Conservation (phyloP, 2,113 vertebrate species). For the Zeus faber region DNA sequence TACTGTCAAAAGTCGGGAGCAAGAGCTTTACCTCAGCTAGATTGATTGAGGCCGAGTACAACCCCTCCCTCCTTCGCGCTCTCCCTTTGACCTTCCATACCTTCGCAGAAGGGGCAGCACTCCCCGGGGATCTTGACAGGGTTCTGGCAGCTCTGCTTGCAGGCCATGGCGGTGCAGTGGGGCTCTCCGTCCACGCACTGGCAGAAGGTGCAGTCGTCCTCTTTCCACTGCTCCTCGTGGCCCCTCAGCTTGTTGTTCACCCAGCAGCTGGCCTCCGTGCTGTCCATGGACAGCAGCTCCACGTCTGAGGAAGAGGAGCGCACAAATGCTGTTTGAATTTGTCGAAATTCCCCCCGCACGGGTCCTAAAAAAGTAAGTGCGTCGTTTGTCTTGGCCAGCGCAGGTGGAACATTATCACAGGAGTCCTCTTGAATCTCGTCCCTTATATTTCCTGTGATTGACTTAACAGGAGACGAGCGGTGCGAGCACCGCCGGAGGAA, state of each 20-base stretch:
- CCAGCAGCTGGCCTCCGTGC: slow-evolving; percentile 77
- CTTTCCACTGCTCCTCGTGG: slow-evolving; percentile 81
- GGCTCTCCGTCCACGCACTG: slow-evolving; percentile 78
- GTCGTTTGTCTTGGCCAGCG: slow-evolving; percentile 27
- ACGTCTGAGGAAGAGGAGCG: no score
- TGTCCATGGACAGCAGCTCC: slow-evolving; percentile 70
- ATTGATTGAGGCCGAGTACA: no score
- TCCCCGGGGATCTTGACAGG: slow-evolving; percentile 80
- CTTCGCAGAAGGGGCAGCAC: slow-evolving; percentile 82
- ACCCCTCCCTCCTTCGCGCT: neutral
- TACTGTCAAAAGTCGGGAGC: no score
- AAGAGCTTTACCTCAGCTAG: no score
- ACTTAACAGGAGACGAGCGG: slow-evolving; percentile 18
- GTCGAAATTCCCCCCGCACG: neutral
- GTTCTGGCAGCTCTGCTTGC: slow-evolving; percentile 80
- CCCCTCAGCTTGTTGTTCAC: slow-evolving; percentile 71
- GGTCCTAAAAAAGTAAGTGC: slow-evolving; percentile 1
- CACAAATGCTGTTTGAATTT: no score
- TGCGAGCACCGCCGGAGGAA: slow-evolving; percentile 19
- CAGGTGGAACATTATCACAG: slow-evolving; percentile 6
- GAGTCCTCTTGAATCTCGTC: neutral
- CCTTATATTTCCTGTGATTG: slow-evolving; percentile 19
- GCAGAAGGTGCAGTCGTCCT: slow-evolving; percentile 82
- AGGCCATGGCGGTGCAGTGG: slow-evolving; percentile 82
- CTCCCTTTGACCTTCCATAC: slow-evolving; percentile 36